phyloP scores from a whole-genome alignment of 2,888 invertebrate genomes.

The Folsomia manolachei region DNA sequence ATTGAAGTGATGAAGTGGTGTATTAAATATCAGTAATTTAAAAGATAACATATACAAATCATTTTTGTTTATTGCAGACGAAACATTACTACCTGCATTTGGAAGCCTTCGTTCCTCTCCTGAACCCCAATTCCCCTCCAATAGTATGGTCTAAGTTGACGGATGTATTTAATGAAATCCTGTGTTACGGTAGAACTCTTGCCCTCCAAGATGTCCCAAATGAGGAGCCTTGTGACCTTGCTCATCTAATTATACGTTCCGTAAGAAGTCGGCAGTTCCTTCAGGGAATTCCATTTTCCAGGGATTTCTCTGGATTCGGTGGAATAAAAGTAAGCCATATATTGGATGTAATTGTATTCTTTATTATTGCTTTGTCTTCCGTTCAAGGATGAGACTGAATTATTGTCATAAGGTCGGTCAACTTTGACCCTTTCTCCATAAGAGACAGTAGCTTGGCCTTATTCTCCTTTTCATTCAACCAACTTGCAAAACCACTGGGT shows the following conservation, averaged over 20 bases:
- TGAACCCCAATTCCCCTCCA: slow-evolving; percentile 68
- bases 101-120: slow-evolving; percentile 71
- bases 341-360: no score
- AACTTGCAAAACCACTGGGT: no score
- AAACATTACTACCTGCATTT: slow-evolving; percentile 83
- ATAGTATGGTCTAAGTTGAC: slow-evolving; percentile 80
- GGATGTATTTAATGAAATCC: slow-evolving; percentile 81
- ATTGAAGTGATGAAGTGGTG: not conserved
- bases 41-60: no score
- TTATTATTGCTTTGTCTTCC: no score
- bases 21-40: not conserved
- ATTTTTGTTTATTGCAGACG: no score
- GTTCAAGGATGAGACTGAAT: no score
- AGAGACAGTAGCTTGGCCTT: no score
- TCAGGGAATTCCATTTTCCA: slow-evolving; percentile 57
- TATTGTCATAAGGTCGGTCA: no score
- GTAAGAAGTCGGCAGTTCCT: slow-evolving; percentile 79
- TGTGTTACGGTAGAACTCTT: slow-evolving; percentile 86
- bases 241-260: slow-evolving; percentile 78
- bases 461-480: no score
- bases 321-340: no score
- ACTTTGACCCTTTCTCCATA: no score
- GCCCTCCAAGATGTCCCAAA: slow-evolving; percentile 71
- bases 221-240: slow-evolving; percentile 81
- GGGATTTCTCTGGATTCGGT: slow-evolving; percentile 58